phyloP scores from a whole-genome alignment of 2,888 invertebrate genomes.

The Therioaphis trifolii region DNA sequence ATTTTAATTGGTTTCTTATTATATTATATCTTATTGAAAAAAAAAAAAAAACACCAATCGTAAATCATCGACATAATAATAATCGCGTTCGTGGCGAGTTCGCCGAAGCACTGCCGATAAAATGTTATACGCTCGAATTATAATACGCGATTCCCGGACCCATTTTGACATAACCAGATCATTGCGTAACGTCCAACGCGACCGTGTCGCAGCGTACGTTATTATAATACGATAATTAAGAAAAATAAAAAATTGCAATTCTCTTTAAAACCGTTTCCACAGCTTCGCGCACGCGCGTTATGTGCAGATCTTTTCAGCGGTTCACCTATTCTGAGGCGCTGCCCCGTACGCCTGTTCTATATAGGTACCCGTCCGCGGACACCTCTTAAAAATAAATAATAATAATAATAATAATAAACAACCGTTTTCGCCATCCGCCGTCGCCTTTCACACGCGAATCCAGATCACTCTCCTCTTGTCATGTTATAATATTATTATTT shows the following conservation, averaged over 20 bases:
- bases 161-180: slow-evolving; percentile 44
- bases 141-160: slow-evolving; percentile 22
- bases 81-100: too few relatives aligned
- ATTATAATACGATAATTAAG: neutral
- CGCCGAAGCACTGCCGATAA: neutral
- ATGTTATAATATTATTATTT: too few relatives aligned
- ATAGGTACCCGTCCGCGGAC: neutral
- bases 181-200: neutral
- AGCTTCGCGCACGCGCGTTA: neutral
- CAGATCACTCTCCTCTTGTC: slow-evolving; percentile 6
- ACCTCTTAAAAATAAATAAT: too few relatives aligned
- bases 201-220: neutral
- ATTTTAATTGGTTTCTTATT: slow-evolving; percentile 14
- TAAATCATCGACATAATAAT: neutral
- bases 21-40: slow-evolving; percentile 17
- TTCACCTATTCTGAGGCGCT: neutral
- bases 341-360: neutral
- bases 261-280: slow-evolving; percentile 17
- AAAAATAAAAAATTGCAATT: too few relatives aligned
- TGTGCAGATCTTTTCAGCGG: neutral
- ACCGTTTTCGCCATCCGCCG: slow-evolving; percentile 30
- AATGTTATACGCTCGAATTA: neutral
- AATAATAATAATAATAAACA: too few relatives aligned
- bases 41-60: slow-evolving; percentile 2
- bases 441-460: slow-evolving; percentile 41